Conservation (phyloP, 2,888 invertebrate species). For the Caenorhabditis sp. region DNA sequence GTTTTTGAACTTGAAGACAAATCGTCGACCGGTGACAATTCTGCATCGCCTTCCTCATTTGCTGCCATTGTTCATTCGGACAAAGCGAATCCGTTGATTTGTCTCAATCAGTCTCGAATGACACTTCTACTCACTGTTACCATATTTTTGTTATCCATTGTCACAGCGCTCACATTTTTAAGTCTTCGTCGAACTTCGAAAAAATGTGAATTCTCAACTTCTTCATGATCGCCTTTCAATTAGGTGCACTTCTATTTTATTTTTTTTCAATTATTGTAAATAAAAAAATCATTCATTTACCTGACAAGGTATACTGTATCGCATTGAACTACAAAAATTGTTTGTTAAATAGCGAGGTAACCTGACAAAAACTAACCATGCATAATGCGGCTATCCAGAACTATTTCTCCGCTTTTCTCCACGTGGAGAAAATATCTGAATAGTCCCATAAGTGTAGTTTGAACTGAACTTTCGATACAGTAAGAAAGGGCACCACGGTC, state of each 20-base stretch:
- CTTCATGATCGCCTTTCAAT: neutral
- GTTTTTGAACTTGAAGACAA: constrained; percentile 68
- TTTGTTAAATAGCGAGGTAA: too few relatives aligned
- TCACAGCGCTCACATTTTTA: constrained; percentile 20
- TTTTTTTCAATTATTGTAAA: neutral
- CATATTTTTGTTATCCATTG: constrained; percentile 23
- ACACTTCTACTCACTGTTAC: constrained; percentile 18
- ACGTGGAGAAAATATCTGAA: too few relatives aligned
- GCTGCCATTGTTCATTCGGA: neutral
- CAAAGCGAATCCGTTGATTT: constrained; percentile 14
- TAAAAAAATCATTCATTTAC: neutral
- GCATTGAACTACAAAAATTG: too few relatives aligned
- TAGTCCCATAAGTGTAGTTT: too few relatives aligned
- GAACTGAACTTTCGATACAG: too few relatives aligned
- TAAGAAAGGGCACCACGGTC: too few relatives aligned
- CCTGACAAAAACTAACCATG: too few relatives aligned
- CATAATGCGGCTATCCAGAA: too few relatives aligned
- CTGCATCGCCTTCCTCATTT: neutral
- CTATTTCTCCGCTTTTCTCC: too few relatives aligned
- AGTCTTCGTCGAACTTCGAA: constrained; percentile 13
- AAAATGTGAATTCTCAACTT: constrained; percentile 17
- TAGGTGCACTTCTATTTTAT: constrained; percentile 13
- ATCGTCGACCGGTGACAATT: neutral
- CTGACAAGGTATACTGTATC: too few relatives aligned
- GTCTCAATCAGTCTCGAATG: constrained; percentile 26